Evolutionary conservation across 2,888 invertebrate species (phyloP), one percentile per base, ranked within the genome.

Genomic region (Pseudococcus jackbeardsleyi): DNA sequence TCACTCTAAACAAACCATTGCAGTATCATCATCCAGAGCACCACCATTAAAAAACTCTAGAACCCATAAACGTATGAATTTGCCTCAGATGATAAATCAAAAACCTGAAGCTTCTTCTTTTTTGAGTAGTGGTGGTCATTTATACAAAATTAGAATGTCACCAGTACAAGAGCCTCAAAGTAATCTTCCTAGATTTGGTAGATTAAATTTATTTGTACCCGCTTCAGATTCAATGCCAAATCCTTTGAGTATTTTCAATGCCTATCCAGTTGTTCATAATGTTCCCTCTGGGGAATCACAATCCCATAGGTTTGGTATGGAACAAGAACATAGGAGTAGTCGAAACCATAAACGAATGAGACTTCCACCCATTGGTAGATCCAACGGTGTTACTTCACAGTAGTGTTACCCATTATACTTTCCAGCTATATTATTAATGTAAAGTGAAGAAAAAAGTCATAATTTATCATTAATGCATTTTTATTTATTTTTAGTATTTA

Each of bases 61-160:
- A 42, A 79, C 50, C 4, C 88, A 88, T 64, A 84, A 84, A 84
- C 48, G 88, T 39, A 88, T 88, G 88, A 88, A 88, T 68, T 26
- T 88, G 46, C 84, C 88, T 22, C 88, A 85, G 12, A 48, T 85
- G 33, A 79, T 87, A 33, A 87, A 77, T 77, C 86, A 87, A 46
- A 87, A 72, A 72, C 86, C 86, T 6, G 86, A 87, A 79, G 26
- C 64, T 4, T 79, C 77, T 15, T 87, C 86, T 4, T 87, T 72
- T n/a, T 46, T 72, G 33, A 87, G 77, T 9, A 87, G 86, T n/a
- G 86, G 86, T 79, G 86, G 86, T 3, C 86, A 87, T 54, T 9
- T 82, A n/a, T 79, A 82, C n/a, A 79, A 88, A 54, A 88, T 88
- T 7, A 77, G 88, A 79, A 88, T 88, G 88, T 88, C 88, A 11